Conservation (phyloP, 2,113 vertebrate species). For the Dolichallabes microphthalmus region DNA sequence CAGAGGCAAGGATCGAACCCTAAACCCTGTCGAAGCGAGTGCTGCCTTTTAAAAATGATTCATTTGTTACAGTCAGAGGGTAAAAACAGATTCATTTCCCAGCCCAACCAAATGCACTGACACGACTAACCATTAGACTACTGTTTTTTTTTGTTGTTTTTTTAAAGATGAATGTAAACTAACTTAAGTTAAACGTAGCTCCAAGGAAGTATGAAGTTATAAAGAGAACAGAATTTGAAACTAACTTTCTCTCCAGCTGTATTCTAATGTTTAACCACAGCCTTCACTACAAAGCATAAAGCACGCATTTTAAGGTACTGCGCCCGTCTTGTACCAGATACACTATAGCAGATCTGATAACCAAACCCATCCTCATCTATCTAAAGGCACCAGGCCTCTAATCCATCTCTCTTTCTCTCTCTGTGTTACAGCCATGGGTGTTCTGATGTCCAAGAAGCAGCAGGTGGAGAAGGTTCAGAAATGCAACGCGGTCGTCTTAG, state of each 20-base stretch:
- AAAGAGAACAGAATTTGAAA: neutral
- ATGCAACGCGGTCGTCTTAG: slow-evolving; percentile 88
- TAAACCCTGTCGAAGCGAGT: too few species aligned
- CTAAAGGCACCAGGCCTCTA: neutral
- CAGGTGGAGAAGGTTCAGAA: slow-evolving; percentile 97
- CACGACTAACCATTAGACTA: neutral
- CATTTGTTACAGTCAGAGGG: too few species aligned
- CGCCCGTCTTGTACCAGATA: neutral
- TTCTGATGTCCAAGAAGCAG: slow-evolving; percentile 96
- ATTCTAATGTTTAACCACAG: neutral
- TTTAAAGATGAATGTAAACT: neutral
- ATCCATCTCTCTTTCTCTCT: neutral
- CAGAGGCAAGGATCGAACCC: too few species aligned
- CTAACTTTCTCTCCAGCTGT: neutral
- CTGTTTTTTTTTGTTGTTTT: neutral
- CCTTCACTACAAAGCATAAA: neutral
- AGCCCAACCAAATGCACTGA: too few species aligned
- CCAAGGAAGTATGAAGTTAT: neutral
- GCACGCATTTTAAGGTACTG: too few species aligned
- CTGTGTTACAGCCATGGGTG: slow-evolving; percentile 81
- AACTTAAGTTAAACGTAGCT: neutral
- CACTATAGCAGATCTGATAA: neutral
- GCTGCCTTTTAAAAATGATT: too few species aligned
- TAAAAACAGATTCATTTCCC: too few species aligned
- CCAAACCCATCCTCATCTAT: neutral